Base-by-base conservation (phyloP, 2,113 vertebrate genomes). In the Paradoxurus hermaphroditus region DNA sequence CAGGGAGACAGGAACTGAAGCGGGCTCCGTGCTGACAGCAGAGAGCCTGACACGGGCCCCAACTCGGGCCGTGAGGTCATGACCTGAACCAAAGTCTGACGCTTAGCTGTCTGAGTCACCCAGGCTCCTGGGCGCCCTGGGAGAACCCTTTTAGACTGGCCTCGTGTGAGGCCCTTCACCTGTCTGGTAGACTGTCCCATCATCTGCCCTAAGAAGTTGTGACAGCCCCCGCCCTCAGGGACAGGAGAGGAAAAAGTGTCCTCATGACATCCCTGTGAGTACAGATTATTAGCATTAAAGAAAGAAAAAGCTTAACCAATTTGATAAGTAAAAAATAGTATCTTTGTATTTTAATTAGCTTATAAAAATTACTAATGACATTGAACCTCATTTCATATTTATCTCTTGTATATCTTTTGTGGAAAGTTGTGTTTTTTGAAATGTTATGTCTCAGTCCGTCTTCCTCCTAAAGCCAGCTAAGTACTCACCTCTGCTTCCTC, bases 351-450 rank as follows among this genome's bases (percentile, higher is more conserved):
- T 84, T n/a, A 90, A 39, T 53, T 73, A 49, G 36, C 31, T 85
- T 85, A 68, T 75, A 36, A 84, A 91, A 34, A 23, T 67, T 29
- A 56, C 53, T 36, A 19, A 19, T 15, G 31, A 14, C 3, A 11
- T 49, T 77, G 77, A 63, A 72, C 25, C 41, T 81, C 31, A 16
- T 78, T 93, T 93, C 49, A 0, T 65, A 13, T 49, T 90, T 53
- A 4, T 62, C 0, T 11, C 27, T 79, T 85, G 36, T 81, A 0
- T 53, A 3, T 49, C 27, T 44, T 96, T 73, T n/a, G 41, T 84
- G 81, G 31, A 53, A 82, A 81, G 21, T n/a, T 79, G 16, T 63
- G 70, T 46, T 27, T 53, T 95, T 91, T 65, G 82, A 79, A 75
- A 65, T 68, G 18, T 49, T 75, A 31, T 86, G 23, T 77, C 83